A percentile compares a stretch with the other conserved stretches of the same genome.
These are phyloP conservation scores for Schizotus pectinicornis DNA, from an alignment of 2,888 invertebrate genomes.

Conservation along the genomic window DNA sequence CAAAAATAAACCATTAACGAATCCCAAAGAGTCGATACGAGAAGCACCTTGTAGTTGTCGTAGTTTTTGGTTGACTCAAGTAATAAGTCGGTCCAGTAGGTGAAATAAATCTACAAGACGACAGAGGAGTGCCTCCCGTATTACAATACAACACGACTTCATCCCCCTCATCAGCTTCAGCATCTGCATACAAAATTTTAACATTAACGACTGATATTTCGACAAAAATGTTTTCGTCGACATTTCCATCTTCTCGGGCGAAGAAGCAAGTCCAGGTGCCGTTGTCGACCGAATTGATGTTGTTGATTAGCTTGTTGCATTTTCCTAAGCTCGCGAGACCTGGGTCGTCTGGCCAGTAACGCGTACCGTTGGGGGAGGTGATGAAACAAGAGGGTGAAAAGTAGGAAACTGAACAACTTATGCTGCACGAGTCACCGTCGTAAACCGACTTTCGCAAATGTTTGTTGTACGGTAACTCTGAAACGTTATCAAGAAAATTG, in stretches of 20 bases:
- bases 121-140: slow-evolving; percentile 17
- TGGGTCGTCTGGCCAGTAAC: slow-evolving; percentile 9
- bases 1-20: not conserved
- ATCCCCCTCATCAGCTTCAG: slow-evolving; percentile 18
- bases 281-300: slow-evolving; percentile 17
- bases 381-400: slow-evolving; percentile 22
- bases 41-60: not conserved
- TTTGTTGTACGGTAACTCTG: slow-evolving; percentile 22
- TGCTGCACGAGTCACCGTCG: slow-evolving; percentile 10
- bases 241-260: slow-evolving; percentile 20
- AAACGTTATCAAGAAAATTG: not conserved
- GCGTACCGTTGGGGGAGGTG: slow-evolving; percentile 28
- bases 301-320: no score
- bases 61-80: slow-evolving; percentile 5
- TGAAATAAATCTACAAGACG: slow-evolving; percentile 27
- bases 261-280: slow-evolving; percentile 35
- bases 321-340: no score
- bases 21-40: not conserved
- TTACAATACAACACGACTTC: slow-evolving; percentile 22
- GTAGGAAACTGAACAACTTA: slow-evolving; percentile 30
- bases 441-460: slow-evolving; percentile 2
- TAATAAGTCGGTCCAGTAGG: slow-evolving; percentile 19
- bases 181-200: not conserved
- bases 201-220: slow-evolving; percentile 24
- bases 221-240: slow-evolving; percentile 26